Conservation (phyloP, 1,140 invertebrate genomes). For the Pantala flavescens region DNA sequence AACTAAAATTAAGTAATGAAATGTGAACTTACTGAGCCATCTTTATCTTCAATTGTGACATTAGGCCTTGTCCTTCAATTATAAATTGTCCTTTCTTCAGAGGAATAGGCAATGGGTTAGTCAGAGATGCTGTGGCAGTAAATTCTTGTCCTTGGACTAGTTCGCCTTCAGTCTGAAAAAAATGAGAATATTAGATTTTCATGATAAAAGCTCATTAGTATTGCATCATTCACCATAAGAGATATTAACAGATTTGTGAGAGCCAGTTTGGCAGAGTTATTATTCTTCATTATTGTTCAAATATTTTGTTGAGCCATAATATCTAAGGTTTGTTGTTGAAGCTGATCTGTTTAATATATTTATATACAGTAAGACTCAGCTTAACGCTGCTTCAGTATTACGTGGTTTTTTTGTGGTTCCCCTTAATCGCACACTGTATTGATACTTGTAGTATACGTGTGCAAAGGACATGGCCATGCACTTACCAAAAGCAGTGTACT, state of each 20-base stretch:
- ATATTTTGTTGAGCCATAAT: constrained; percentile 12
- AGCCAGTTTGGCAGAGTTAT: no score
- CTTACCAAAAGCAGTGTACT: no score
- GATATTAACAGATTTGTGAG: not conserved
- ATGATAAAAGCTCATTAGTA: not conserved
- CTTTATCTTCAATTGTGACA: constrained; percentile 57
- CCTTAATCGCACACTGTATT: no score
- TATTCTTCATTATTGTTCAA: no score
- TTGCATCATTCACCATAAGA: constrained; percentile 24
- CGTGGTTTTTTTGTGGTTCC: no score
- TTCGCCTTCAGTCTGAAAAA: constrained; percentile 38
- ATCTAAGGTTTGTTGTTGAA: constrained; percentile 13
- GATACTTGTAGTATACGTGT: no score
- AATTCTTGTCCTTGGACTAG: constrained; percentile 52
- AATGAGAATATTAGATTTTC: not conserved
- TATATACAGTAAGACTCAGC: no score
- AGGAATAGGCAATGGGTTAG: constrained; percentile 67
- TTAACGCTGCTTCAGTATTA: no score
- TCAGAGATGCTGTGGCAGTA: constrained; percentile 56
- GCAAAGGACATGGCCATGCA: no score
- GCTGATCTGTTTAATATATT: no score
- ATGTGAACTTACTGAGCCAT: constrained; percentile 44
- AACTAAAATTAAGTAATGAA: no score
- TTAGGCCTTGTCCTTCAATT: constrained; percentile 68
- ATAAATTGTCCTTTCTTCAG: constrained; percentile 64